Percentiles rank a stretch among this genome's conserved stretches.
Evolutionary conservation across 2,888 invertebrate genomes (phyloP).

Genomic region (Theodoxus fluviatilis): DNA sequence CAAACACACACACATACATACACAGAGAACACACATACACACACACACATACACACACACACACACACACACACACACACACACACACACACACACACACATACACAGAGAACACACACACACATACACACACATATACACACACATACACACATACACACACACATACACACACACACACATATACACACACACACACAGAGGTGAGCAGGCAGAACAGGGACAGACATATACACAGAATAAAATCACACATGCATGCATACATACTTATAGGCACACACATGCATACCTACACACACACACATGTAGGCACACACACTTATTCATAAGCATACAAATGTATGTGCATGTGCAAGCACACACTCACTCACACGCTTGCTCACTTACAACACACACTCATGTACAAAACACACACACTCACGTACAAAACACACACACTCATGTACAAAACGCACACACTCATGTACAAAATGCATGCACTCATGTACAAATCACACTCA

Average conservation of each 20-base stretch:
- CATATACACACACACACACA: slow-evolving; percentile 17
- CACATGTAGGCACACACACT: slow-evolving; percentile 1
- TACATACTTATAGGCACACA: background rate
- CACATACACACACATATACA: slow-evolving; percentile 4
- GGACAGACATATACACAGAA: background rate
- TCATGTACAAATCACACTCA: too few species aligned
- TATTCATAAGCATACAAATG: too few species aligned
- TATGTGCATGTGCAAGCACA: too few species aligned
- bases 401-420: too few species aligned
- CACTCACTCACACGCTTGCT: too few species aligned
- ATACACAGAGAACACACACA: background rate
- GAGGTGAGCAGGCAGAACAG: background rate
- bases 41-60: slow-evolving; percentile 15
- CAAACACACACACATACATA: too few species aligned
- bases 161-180: slow-evolving; percentile 6
- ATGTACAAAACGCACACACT: too few species aligned
- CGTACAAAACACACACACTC: too few species aligned
- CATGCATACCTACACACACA: background rate
- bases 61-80: slow-evolving; percentile 7
- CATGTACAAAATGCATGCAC: too few species aligned
- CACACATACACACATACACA: slow-evolving; percentile 7
- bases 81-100: background rate
- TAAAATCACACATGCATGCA: too few species aligned
- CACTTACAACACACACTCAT: too few species aligned
- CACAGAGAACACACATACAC: too few species aligned